Conservation (phyloP, 2,113 vertebrate species). For the Morone saxatilis region DNA sequence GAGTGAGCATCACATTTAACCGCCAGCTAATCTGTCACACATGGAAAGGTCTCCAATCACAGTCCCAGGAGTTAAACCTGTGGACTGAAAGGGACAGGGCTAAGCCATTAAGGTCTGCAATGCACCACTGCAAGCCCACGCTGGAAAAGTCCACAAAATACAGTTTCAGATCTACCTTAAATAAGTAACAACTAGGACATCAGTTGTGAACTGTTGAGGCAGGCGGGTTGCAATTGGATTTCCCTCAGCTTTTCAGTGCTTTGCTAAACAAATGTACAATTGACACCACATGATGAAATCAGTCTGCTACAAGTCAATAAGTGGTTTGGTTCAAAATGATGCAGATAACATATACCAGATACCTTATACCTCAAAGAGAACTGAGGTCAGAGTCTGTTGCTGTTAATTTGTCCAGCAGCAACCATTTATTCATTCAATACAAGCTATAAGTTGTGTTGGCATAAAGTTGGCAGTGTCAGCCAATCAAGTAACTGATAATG, state of each 20-base stretch:
- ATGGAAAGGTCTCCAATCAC: conserved; percentile 37
- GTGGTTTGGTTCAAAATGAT: neutral
- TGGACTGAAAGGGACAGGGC: neutral
- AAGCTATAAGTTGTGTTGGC: neutral
- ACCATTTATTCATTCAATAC: neutral
- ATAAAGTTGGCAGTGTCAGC: neutral
- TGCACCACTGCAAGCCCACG: neutral
- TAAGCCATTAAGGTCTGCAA: neutral
- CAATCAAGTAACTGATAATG: too few relatives aligned
- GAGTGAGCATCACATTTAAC: conserved; percentile 57
- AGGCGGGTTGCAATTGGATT: neutral
- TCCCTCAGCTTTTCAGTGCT: neutral
- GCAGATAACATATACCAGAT: neutral
- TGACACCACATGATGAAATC: neutral
- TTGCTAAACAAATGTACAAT: neutral
- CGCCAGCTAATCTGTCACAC: conserved; percentile 66
- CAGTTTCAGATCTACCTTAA: too few relatives aligned
- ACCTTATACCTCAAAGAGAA: too few relatives aligned
- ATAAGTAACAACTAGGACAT: neutral
- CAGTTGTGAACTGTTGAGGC: neutral
- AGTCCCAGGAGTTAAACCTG: conserved; percentile 4
- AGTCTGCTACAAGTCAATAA: neutral
- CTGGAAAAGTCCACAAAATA: neutral
- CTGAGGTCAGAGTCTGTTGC: too few relatives aligned
- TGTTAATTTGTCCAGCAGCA: neutral